phyloP scores from a whole-genome alignment of 2,113 vertebrate species.

The Anarhynchus alexandrinus region DNA sequence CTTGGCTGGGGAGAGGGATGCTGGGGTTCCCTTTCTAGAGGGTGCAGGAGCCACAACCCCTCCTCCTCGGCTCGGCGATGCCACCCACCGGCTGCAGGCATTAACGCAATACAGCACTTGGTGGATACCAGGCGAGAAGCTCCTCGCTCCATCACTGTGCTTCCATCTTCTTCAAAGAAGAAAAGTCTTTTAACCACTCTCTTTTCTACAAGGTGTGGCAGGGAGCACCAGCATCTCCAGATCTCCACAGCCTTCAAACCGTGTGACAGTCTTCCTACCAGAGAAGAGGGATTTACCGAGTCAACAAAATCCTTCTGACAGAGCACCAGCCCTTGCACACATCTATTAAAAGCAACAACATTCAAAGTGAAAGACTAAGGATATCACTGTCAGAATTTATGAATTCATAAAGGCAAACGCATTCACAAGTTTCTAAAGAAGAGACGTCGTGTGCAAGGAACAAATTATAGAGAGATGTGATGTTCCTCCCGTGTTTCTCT shows the following conservation, averaged over 20 bases:
- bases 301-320: not conserved
- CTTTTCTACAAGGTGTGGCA: not conserved
- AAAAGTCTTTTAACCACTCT: not conserved
- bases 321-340: not conserved
- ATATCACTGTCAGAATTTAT: not conserved
- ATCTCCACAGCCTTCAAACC: not conserved
- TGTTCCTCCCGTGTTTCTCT: not conserved
- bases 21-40: too few relatives aligned
- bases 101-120: fast-evolving
- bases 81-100: not conserved
- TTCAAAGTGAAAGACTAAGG: not conserved
- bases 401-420: not conserved
- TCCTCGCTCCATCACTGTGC: fast-evolving
- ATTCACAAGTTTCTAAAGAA: not conserved
- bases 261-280: fast-evolving
- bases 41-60: fast-evolving
- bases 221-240: not conserved
- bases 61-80: not conserved
- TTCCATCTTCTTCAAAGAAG: not conserved
- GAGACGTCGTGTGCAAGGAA: not conserved
- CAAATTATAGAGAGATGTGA: not conserved
- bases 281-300: not conserved
- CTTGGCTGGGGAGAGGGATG: not conserved
- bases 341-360: not conserved
- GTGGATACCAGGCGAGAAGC: fast-evolving